Conservation (phyloP, 2,113 vertebrate genomes). For the Platysternon megacephalum region DNA sequence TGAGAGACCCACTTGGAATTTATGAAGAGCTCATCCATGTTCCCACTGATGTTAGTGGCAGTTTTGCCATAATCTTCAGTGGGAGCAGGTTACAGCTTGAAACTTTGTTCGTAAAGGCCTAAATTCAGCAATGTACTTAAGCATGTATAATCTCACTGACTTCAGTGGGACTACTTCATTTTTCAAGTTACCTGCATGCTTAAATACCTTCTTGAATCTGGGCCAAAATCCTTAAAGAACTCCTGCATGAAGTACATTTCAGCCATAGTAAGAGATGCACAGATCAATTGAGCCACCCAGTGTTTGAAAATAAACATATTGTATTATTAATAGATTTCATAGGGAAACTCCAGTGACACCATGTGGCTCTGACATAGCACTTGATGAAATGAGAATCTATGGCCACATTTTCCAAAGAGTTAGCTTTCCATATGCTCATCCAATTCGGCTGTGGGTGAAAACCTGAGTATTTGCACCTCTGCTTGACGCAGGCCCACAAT, state of each 20-base stretch:
- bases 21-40: background rate
- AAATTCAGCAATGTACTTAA: background rate
- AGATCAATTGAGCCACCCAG: background rate
- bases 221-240: background rate
- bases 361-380: background rate
- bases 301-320: background rate
- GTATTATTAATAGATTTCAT: background rate
- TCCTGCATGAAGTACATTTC: fast-evolving
- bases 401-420: background rate
- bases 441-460: background rate
- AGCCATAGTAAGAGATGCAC: background rate
- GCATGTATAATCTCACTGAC: background rate
- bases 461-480: background rate
- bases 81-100: background rate
- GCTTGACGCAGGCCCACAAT: too few species aligned
- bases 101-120: background rate
- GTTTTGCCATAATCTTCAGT: background rate
- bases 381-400: background rate
- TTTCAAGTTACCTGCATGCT: background rate
- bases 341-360: background rate
- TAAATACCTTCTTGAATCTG: background rate
- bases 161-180: background rate
- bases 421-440: background rate
- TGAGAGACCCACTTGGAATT: background rate
- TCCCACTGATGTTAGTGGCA: background rate